Percentiles rank a stretch among this genome's conserved stretches.
These are phyloP conservation scores for Atethmia centrago DNA, from an alignment of 2,888 invertebrate species.

Conservation along the genomic window DNA sequence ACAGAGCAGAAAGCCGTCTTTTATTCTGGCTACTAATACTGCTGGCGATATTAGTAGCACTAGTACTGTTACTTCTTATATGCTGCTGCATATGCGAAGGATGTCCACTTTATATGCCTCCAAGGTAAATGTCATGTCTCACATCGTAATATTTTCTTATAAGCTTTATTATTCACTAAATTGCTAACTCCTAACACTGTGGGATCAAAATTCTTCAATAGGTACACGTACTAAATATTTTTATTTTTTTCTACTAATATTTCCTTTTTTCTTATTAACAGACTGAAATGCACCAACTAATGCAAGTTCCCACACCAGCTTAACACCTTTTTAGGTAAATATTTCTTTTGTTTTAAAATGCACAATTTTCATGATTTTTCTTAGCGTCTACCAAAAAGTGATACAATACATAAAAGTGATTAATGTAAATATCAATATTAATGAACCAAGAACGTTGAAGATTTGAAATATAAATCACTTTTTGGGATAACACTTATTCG, in stretches of 20 bases:
- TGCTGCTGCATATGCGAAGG: constrained; percentile 96
- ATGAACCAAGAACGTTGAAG: not conserved
- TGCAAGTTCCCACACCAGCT: constrained; percentile 79
- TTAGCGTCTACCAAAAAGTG: constrained; percentile 15
- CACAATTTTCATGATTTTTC: constrained; percentile 32
- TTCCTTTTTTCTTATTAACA: constrained; percentile 80
- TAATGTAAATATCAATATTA: not conserved
- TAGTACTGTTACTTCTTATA: constrained; percentile 93
- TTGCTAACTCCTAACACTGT: constrained; percentile 57
- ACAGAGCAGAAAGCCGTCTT: constrained; percentile 93
- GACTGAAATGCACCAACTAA: constrained; percentile 86
- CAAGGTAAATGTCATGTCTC: constrained; percentile 88
- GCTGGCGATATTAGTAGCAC: constrained; percentile 93
- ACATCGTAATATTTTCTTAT: constrained; percentile 16
- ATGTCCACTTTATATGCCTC: constrained; percentile 95
- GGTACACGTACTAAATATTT: constrained; percentile 54
- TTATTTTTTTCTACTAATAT: constrained; percentile 68
- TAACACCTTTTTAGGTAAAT: constrained; percentile 80
- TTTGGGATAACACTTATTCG: constrained; percentile 19
- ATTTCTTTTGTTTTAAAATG: constrained; percentile 64
- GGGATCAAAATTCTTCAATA: constrained; percentile 33
- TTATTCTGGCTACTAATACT: constrained; percentile 95
- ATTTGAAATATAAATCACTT: constrained; percentile 2
- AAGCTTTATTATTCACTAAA: constrained; percentile 51
- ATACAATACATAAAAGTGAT: not conserved